Percentiles rank a stretch among this genome's conserved stretches.
These are phyloP conservation scores for Keiferia lycopersicella DNA, from an alignment of 2,888 invertebrate genomes.

Conservation along the genomic window DNA sequence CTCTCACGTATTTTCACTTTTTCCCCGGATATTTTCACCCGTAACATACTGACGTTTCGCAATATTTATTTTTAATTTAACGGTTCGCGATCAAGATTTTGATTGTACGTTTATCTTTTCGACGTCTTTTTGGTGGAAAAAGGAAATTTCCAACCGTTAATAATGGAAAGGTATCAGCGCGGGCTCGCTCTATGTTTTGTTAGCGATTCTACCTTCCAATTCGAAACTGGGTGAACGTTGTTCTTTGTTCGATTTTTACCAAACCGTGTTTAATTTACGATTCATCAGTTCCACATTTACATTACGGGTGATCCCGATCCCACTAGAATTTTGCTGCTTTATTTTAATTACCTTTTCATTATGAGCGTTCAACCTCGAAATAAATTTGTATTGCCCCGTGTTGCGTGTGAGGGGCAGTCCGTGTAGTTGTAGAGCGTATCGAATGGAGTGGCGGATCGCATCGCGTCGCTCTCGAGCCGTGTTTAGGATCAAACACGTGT, in stretches of 20 bases:
- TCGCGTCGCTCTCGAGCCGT: slow-evolving; percentile 42
- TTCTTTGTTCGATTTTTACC: slow-evolving; percentile 14
- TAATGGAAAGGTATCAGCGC: slow-evolving; percentile 49
- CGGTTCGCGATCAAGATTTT: slow-evolving; percentile 72
- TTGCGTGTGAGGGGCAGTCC: slow-evolving; percentile 51
- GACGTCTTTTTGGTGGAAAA: slow-evolving; percentile 64
- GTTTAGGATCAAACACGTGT: slow-evolving; percentile 74
- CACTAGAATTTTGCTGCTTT: slow-evolving; percentile 20
- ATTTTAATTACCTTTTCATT: slow-evolving; percentile 30
- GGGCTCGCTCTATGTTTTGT: slow-evolving; percentile 16
- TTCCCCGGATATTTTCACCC: slow-evolving; percentile 61
- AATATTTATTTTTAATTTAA: slow-evolving; percentile 82
- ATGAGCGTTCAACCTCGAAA: slow-evolving; percentile 32
- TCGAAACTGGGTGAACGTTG: neutral
- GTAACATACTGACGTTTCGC: slow-evolving; percentile 80
- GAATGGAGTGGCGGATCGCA: slow-evolving; percentile 57
- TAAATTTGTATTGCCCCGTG: slow-evolving; percentile 54
- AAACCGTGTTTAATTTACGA: slow-evolving; percentile 16
- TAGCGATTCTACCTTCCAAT: slow-evolving; percentile 19
- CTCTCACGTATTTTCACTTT: slow-evolving; percentile 53
- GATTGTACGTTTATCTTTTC: slow-evolving; percentile 70
- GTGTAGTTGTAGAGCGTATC: slow-evolving; percentile 47
- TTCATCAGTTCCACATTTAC: slow-evolving; percentile 15
- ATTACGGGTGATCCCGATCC: slow-evolving; percentile 9
- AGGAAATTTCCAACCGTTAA: slow-evolving; percentile 51